These are phyloP conservation scores for Camponotus pennsylvanicus DNA, from an alignment of 1,140 invertebrate genomes.

Conservation along the genomic window DNA sequence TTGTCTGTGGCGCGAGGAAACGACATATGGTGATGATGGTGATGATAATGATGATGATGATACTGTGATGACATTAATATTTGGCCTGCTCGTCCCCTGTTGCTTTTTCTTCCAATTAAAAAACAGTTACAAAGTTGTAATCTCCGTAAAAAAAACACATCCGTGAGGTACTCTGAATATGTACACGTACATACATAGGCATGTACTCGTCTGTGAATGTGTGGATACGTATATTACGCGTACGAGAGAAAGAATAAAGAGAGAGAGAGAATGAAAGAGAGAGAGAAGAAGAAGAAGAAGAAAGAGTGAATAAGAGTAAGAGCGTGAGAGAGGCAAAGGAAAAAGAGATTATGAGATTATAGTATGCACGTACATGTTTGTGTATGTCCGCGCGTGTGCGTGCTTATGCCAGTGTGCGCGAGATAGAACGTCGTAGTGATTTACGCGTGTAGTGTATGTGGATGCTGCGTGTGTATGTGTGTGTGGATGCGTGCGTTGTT, in stretches of 20 bases:
- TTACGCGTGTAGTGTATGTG: conserved; percentile 39
- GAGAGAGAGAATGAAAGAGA: background rate
- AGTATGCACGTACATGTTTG: conserved; percentile 61
- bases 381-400: conserved; percentile 66
- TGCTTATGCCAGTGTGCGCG: conserved; percentile 64
- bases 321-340: conserved; percentile 13
- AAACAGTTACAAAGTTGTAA: conserved; percentile 70
- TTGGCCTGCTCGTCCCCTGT: conserved; percentile 68
- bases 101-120: conserved; percentile 77
- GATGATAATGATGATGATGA: conserved; percentile 9
- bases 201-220: conserved; percentile 73
- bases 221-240: conserved; percentile 58
- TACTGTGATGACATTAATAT: conserved; percentile 68
- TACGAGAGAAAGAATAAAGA: background rate
- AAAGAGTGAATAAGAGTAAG: conserved; percentile 1
- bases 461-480: conserved; percentile 53
- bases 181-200: conserved; percentile 79
- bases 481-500: conserved; percentile 69
- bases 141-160: conserved; percentile 73
- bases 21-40: background rate
- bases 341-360: background rate
- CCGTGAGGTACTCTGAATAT: conserved; percentile 78
- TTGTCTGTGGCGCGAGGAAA: background rate
- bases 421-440: conserved; percentile 44
- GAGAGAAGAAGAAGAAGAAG: background rate